These are phyloP conservation scores for Sphinx pinastri DNA, from an alignment of 2,888 invertebrate species.

Conservation along the genomic window DNA sequence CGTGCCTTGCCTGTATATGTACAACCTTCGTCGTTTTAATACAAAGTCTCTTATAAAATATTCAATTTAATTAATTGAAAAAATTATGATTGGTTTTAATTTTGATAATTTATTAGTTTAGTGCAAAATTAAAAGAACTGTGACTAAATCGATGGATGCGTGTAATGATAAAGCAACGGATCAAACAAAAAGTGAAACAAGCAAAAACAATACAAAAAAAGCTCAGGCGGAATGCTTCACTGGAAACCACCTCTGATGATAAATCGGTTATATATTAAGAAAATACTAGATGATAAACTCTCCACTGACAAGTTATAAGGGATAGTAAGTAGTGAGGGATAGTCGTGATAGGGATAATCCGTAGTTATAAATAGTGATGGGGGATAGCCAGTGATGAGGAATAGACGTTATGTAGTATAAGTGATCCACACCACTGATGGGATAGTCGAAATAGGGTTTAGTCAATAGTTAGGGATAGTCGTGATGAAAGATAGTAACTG, in stretches of 20 bases:
- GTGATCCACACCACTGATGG: neutral
- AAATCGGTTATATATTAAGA: neutral
- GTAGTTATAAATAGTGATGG: neutral
- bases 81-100: too few relatives aligned
- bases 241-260: constrained; percentile 1
- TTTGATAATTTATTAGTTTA: neutral
- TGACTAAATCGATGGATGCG: neutral
- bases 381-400: neutral
- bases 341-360: neutral
- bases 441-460: neutral
- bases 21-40: neutral
- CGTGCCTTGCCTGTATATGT: constrained; percentile 53
- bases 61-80: too few relatives aligned
- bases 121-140: neutral
- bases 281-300: too few relatives aligned
- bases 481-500: neutral
- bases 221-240: neutral
- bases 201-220: constrained; percentile 4
- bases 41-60: too few relatives aligned
- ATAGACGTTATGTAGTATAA: neutral
- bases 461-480: neutral
- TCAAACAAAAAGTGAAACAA: constrained; percentile 8
- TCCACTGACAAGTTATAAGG: neutral
- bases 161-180: constrained; percentile 16
- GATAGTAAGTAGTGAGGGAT: neutral